Evolutionary conservation across 2,113 vertebrate genomes (phyloP).

Genomic region (Myodes glareolus): DNA sequence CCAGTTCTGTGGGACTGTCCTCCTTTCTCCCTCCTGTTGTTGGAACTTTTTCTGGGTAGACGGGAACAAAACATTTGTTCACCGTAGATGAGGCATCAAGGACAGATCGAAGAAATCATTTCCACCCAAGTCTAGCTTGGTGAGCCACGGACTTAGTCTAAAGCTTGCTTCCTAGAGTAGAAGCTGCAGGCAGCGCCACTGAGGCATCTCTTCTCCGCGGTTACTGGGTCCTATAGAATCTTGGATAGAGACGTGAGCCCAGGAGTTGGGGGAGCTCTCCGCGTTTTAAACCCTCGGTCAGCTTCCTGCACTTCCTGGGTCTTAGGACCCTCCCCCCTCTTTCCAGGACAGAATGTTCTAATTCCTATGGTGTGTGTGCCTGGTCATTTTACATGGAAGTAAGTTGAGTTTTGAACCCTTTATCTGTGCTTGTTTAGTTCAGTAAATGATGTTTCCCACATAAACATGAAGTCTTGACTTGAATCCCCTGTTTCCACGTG

Average conservation of each 20-base stretch:
- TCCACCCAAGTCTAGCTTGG: neutral
- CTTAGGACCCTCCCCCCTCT: neutral
- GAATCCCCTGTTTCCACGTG: too few relatives aligned
- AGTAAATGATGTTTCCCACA: neutral
- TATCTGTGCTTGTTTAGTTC: neutral
- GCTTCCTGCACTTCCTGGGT: neutral
- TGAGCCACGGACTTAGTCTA: neutral
- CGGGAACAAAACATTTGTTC: neutral
- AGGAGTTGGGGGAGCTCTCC: too few relatives aligned
- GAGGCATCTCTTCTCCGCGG: neutral
- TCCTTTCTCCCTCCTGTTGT: neutral
- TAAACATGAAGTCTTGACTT: neutral
- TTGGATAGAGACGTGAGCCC: neutral
- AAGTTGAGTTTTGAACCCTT: neutral
- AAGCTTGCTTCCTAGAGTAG: neutral
- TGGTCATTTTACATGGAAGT: neutral
- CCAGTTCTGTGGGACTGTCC: neutral
- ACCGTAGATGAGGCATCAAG: neutral
- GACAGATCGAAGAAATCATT: neutral
- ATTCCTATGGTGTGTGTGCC: neutral
- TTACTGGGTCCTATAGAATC: neutral
- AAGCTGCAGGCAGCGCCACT: neutral
- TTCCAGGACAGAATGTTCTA: neutral
- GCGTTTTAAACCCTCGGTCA: too few relatives aligned
- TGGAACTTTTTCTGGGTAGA: neutral